Evolutionary conservation across 2,113 vertebrate species (phyloP).

Genomic region (Bucco capensis): DNA sequence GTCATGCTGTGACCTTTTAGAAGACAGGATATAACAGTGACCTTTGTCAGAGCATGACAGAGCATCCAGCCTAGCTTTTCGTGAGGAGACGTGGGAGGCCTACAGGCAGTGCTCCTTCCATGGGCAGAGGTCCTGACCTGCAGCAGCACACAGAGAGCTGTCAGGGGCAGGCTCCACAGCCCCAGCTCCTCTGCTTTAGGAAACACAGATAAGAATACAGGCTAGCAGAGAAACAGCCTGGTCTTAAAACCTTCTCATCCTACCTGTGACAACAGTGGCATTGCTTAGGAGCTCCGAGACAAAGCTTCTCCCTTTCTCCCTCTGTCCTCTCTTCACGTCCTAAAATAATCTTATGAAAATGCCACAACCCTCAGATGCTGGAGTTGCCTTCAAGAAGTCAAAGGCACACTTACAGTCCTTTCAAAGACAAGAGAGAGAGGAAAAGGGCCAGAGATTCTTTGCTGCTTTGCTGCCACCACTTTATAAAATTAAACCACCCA

Average conservation of each 20-base stretch:
- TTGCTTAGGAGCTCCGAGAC: not conserved
- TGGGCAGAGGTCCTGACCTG: constrained; percentile 57
- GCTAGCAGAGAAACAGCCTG: not conserved
- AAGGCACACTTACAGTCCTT: not conserved
- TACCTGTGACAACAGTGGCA: not conserved
- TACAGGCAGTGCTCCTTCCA: constrained; percentile 18
- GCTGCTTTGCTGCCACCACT: not conserved
- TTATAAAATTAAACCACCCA: not conserved
- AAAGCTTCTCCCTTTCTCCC: not conserved
- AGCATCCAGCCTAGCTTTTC: not conserved
- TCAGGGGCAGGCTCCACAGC: constrained; percentile 3
- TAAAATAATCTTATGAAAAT: constrained; percentile 27
- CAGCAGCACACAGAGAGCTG: not conserved
- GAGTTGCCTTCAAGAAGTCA: not conserved
- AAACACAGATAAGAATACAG: not conserved
- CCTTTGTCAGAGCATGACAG: constrained; percentile 58
- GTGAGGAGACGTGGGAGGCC: constrained; percentile 23
- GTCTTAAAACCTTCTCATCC: not conserved
- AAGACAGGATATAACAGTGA: constrained; percentile 39
- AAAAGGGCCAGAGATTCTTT: not conserved
- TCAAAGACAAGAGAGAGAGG: not conserved
- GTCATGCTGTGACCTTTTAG: constrained; percentile 54
- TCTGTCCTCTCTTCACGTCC: not conserved
- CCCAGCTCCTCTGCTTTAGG: not conserved
- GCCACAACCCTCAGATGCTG: not conserved